Base-by-base conservation (phyloP, 1,140 invertebrate species). In the Lepidurus packardi region DNA sequence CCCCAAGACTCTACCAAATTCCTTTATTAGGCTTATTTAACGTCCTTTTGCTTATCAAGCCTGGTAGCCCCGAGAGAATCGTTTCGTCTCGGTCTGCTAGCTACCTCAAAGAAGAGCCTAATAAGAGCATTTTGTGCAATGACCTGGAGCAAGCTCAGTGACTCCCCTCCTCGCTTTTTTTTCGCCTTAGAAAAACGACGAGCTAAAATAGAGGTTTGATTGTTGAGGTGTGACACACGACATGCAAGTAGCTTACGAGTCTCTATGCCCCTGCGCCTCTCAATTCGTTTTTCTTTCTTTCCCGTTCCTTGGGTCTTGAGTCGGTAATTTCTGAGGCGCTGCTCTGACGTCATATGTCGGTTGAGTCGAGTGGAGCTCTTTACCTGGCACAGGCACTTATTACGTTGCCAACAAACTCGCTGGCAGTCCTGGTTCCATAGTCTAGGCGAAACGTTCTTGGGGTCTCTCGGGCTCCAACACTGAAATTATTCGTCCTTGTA, bases 121-220 rank as follows among this genome's bases (percentile, higher is more conserved):
- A 65, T 65, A 65, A 65, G 53, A 65, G n/a, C 53, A 65, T 65
- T 65, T 65, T 65, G 53, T 65, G 53, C 53, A 65, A 16, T 65
- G 53, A 65, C 53, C 53, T 65, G 53, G 7, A 65, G 21, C 53
- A 7, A 9, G 53, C 53, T 65, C 53, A 21, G 16, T 65, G 53
- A 65, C 53, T 65, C 53, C 21, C 21, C 16, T n/a, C 16, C 16
- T n/a, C 45, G 53, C 1, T 65, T 65, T 65, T 65, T 21, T 65
- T 16, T 16, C 8, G 53, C 16, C 13, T n/a, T 65, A n/a, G 7
- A 65, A 65, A 65, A 65, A 65, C 8, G 13, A 21, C 21, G 7
- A 9, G 53, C 8, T 7, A 65, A 9, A 65, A 65, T 34, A 4
- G 13, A 8, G 9, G 21, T n/a, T 65, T 65, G 21, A 65, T 65